Percentiles rank a stretch among this genome's conserved stretches.
Evolutionary conservation across 2,797 vertebrate genomes (phyloP).

Genomic region (Ctenopoma kingsleyae): DNA sequence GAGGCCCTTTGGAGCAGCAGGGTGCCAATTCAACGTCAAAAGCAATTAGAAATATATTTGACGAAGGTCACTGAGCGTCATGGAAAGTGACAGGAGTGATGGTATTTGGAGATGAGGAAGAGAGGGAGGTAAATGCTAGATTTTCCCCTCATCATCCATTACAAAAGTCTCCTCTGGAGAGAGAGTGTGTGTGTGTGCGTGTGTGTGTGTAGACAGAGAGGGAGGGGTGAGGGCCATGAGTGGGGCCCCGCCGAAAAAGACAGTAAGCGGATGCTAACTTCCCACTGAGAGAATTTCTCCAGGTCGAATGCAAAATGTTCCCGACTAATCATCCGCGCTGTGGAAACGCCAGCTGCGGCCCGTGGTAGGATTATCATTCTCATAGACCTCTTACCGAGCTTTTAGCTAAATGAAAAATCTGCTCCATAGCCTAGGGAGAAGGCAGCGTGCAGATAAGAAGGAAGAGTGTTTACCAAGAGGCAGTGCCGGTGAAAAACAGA

Average conservation of each 20-base stretch:
- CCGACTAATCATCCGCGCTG: conserved; percentile 98
- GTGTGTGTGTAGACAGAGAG: conserved; percentile 38
- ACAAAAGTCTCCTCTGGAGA: conserved; percentile 59
- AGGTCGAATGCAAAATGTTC: conserved; percentile 99
- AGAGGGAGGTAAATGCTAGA: conserved; percentile 61
- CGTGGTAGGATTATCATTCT: conserved; percentile 98
- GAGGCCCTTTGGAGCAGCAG: conserved; percentile 38
- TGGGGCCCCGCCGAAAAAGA: conserved; percentile 82
- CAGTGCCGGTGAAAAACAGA: conserved; percentile 94
- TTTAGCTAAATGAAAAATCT: conserved; percentile 99
- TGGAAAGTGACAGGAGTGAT: conserved; percentile 87
- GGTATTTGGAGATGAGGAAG: conserved; percentile 78
- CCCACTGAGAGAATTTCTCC: conserved; percentile 99
- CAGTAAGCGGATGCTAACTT: conserved; percentile 99
- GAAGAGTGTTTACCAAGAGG: conserved; percentile 96
- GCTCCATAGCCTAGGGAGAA: conserved; percentile 98
- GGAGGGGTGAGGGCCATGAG: conserved; percentile 59
- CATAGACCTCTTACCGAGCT: conserved; percentile 99
- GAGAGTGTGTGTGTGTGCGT: conserved; percentile 20
- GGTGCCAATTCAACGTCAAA: conserved; percentile 80
- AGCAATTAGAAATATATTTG: conserved; percentile 86
- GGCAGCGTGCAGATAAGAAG: conserved; percentile 96
- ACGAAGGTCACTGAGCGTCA: conserved; percentile 88
- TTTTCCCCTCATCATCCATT: conserved; percentile 64
- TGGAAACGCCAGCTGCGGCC: conserved; percentile 98